phyloP scores from a whole-genome alignment of 2,797 vertebrate species.

The Eremophila alpestris region DNA sequence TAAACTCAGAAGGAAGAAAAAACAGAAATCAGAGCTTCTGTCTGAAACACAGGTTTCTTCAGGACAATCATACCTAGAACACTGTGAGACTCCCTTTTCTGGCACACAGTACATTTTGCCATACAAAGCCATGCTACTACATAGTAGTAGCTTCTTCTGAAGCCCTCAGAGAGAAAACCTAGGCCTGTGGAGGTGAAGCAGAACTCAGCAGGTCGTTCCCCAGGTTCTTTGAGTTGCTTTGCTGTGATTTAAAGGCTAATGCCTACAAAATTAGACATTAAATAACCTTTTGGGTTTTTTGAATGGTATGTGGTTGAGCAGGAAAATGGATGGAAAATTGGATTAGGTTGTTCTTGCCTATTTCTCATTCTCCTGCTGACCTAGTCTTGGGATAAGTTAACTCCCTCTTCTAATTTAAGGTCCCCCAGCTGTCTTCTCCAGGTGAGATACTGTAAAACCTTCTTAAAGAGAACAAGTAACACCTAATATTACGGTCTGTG shows the following conservation, averaged over 20 bases:
- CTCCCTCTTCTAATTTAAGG: constrained; percentile 1
- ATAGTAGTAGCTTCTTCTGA: background rate
- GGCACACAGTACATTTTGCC: background rate
- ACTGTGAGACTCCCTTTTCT: background rate
- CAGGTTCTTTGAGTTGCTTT: constrained; percentile 13
- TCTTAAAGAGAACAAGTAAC: background rate
- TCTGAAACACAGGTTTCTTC: background rate
- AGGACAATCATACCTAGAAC: background rate
- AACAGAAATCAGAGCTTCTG: background rate
- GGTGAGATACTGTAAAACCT: background rate
- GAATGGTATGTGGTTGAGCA: background rate
- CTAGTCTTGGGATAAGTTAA: background rate
- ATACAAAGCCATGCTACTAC: background rate
- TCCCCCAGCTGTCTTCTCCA: background rate
- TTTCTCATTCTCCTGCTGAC: constrained; percentile 24
- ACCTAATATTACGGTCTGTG: background rate
- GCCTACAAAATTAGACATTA: background rate
- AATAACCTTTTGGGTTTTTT: constrained; percentile 16
- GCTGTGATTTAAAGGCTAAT: constrained; percentile 47
- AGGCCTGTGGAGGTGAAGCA: background rate
- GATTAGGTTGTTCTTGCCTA: background rate
- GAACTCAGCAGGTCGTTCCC: background rate
- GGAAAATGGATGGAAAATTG: constrained; percentile 37
- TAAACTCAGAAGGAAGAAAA: background rate
- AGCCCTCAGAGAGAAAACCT: constrained; percentile 29